Evolutionary conservation across 2,888 invertebrate species (phyloP), one percentile per base, ranked within the genome.

Genomic region (Ethmia dodecea): DNA sequence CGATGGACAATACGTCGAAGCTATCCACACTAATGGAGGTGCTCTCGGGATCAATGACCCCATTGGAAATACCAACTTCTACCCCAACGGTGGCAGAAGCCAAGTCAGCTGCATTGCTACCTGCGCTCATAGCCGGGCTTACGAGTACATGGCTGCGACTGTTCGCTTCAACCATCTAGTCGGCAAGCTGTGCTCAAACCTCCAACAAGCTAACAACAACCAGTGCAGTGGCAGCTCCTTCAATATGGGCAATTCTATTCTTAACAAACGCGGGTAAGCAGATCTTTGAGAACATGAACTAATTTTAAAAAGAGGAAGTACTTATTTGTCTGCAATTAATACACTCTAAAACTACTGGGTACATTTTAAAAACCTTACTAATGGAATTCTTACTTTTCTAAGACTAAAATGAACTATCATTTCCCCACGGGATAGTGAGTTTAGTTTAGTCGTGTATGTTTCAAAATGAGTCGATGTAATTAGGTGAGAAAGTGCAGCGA

Each of bases 11-110:
- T 74, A 76, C 37, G 80, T 83, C 0, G 83, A 84, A 45, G 51
- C 61, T 2, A 80, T 83, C 22, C 81, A 84, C 43, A 81, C 81
- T 0, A 74, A 83, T 18, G 72, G 73, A 13, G 62, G 71, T 3
- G 31, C 56, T 0, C 60, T 76, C 3, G 84, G 83, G 11, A 75
- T 79, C 40, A 62, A 64, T 35, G 52, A 68, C 31, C 54, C 58
- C 1, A 61, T 73, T 15, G 71, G 59, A 4, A 25, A 76, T 28
- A 58, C 64, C 8, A 73, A 81, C 50, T 84, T 81, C 55, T 86
- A 80, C 47, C 77, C 78, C 3, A 83, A 83, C 42, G 80, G 79
- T 0, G 81, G 78, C 27, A 61, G 60, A 3, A 59, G 63, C 43
- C 80, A 81, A 43, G 80, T 81, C 1, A 79, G 81, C 1, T 84